phyloP scores from a whole-genome alignment of 2,888 invertebrate genomes.

The Luperina nickerlii region DNA sequence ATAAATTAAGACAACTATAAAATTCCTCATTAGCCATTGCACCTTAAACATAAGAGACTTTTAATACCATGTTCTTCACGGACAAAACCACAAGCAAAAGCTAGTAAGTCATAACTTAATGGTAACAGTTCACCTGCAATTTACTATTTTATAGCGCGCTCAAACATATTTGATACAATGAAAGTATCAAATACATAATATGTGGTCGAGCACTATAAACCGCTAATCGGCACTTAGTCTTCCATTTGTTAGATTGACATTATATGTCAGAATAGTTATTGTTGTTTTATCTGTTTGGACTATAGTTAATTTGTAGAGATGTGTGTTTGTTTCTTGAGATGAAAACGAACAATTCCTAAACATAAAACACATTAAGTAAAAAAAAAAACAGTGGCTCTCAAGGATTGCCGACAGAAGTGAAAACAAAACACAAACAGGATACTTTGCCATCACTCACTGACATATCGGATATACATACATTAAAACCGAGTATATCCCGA shows the following conservation, averaged over 20 bases:
- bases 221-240: constrained; percentile 74
- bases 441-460: too few relatives aligned
- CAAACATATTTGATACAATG: constrained; percentile 51
- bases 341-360: neutral
- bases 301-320: neutral
- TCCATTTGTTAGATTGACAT: constrained; percentile 78
- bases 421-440: too few relatives aligned
- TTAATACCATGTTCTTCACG: neutral
- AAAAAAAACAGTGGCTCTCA: too few relatives aligned
- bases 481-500: too few relatives aligned
- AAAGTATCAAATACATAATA: constrained; percentile 60
- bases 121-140: constrained; percentile 59
- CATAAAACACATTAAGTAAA: too few relatives aligned
- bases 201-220: constrained; percentile 68
- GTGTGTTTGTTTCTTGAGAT: constrained; percentile 31
- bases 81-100: neutral
- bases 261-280: constrained; percentile 65
- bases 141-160: constrained; percentile 37
- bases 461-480: too few relatives aligned
- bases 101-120: constrained; percentile 47
- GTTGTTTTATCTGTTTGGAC: constrained; percentile 44
- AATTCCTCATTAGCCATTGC: too few relatives aligned
- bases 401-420: too few relatives aligned
- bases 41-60: too few relatives aligned
- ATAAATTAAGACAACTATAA: neutral